Evolutionary conservation across 2,888 invertebrate genomes (phyloP).

Genomic region (Teleiodes luculella): DNA sequence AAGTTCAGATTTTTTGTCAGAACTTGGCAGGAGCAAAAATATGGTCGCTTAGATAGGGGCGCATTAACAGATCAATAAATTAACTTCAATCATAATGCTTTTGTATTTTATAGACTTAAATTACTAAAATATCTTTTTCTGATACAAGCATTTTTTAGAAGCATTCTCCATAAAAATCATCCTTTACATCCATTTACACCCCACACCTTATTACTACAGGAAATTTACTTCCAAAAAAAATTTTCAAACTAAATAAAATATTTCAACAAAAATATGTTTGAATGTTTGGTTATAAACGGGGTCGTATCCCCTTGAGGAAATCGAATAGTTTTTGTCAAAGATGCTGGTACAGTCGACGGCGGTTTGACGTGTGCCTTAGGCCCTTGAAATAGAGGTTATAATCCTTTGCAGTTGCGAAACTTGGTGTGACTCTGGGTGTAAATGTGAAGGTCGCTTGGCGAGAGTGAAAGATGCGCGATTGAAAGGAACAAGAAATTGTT

Average conservation of each 20-base stretch:
- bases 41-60: no score
- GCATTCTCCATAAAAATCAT: no score
- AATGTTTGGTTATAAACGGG: neutral
- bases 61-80: no score
- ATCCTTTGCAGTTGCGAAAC: no score
- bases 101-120: no score
- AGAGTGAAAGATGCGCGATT: neutral
- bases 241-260: neutral
- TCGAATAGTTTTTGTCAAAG: slow-evolving; percentile 21
- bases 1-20: no score
- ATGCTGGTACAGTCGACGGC: neutral
- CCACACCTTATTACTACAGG: no score
- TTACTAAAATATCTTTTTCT: no score
- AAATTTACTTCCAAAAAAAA: neutral
- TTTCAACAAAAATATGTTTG: neutral
- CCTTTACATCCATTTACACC: no score
- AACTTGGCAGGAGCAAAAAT: no score
- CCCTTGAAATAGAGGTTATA: neutral
- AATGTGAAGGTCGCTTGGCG: neutral
- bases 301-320: slow-evolving; percentile 12
- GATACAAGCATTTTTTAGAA: no score
- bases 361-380: neutral
- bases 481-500: neutral
- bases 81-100: no score
- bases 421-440: neutral